Evolutionary conservation across 2,113 vertebrate species (phyloP), one percentile per base, ranked within the genome.

Genomic region (Ramphastos sulfuratus): DNA sequence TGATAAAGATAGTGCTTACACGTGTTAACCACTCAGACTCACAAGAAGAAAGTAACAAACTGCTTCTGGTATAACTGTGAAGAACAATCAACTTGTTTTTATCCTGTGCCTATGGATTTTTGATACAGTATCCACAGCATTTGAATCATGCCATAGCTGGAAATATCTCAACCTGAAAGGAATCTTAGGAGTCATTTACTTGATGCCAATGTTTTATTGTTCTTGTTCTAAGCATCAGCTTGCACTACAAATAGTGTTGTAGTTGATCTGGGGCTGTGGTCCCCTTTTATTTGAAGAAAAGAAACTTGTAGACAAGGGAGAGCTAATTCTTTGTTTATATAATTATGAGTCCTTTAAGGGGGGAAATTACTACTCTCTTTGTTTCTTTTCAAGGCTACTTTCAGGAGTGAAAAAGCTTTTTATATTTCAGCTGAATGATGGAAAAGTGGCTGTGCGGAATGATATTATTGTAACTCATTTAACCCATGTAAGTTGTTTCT

Each of bases 331-430:
- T 74, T 79, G 55, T 54, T 48, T 79, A 11, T 15, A 4, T 74
- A 81, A 52, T 37, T 87, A 2, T 46, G 30, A 85, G 25, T 66
- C 23, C 28, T 56, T 85, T 88, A 92, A 66, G 28, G n/a, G 92
- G 35, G 58, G 3, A 82, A 81, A 73, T 67, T 35, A 73, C 33
- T 78, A 15, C 35, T 91, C 50, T 66, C 3, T 88, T 59, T 86
- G 35, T 81, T 96, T 97, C 85, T 58, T 75, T 98, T 97, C 86
- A 96, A 99, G 99, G 99, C 98, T 99, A 77, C 98, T 99, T 83
- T 99, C 99, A 65, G 99, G 99, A 24, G 98, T 99, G 37, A 99
- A 99, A 97, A 99, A 98, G 73, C 98, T 99, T 88, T 99, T 99
- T 87, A 98, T 99, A 95, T 99, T 99, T 97, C 99, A 99, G 82